Evolutionary conservation across 2,797 vertebrate species (phyloP), one percentile per base, ranked within the genome.

Genomic region (Urophycis tenuis): DNA sequence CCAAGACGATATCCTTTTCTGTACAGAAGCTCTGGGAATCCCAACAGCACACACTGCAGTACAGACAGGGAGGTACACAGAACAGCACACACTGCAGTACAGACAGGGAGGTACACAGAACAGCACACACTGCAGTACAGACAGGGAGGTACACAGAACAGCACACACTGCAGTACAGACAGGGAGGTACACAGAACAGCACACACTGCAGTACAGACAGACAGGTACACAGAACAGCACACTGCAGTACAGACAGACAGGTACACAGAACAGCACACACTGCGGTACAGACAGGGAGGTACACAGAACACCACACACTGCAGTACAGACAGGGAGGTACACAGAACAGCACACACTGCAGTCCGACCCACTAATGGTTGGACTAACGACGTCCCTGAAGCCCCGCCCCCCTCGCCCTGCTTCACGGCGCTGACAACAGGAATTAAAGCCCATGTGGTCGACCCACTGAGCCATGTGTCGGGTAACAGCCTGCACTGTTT

Each of bases 401-500:
- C 83, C 79, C 75, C 81, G 78, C 77, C 73, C 45, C 60, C 36
- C 73, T 81, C 81, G 30, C 30, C 22, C 33, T 30, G 29, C 17
- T 14, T 33, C 22, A 1, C 0, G 34, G 71, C 73, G 80, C 53
- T 36, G 73, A 77, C 78, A 76, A 80, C 71, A 74, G 29, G 72
- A 39, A 19, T 49, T 73, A 76, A 17, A 80, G 33, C 77, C 75
- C 39, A 75, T 34, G 75, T 67, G 32, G 74, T 64, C 25, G 76
- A 36, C 73, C 80, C 53, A 78, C 74, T 80, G 72, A 72, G 77
- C 31, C 10, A 35, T n/a, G 35, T 82, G 83, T 78, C 15, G 84
- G 75, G 83, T 85, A 88, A 83, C 81, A 86, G 88, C 87, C 90
- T 91, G 88, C 81, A 85, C 82, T 86, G 84, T 85, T 79, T 85